Base-by-base conservation (phyloP, 2,888 invertebrate genomes). In the Tachina fera region DNA sequence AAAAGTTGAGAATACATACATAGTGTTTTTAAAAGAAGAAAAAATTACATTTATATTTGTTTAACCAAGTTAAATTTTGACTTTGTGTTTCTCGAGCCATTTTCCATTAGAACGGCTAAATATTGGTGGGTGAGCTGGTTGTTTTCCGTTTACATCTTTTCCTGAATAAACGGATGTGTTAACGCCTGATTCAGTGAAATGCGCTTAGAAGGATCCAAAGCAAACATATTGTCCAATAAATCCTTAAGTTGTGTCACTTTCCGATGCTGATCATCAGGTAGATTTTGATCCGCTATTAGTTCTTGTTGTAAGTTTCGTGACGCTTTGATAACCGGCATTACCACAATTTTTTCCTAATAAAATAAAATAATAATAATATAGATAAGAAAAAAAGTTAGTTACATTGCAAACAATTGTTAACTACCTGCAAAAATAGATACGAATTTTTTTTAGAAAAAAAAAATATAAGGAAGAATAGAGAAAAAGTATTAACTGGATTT, bases 101-200 rank as follows among this genome's bases (percentile, higher is more conserved):
- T 51, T 6, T 16, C 47, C 71, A 22, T 51, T 70, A 19, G 9
- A 53, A 65, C 53, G 63, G 10, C 41, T 31, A 60, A 67, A 41
- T 67, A 56, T 61, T 49, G 75, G 39, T 68, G 60, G 45, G 61
- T 16, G 16, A 41, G 11, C 14, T 22, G 43, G 60, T 16, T 53
- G 19, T 60, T 63, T 22, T 47, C 19, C n/a, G 14, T 68, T 81
- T 88, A 96, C 91, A 97, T 97, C 94, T 97, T 98, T 91, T 99
- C 99, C 93, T 97, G 97, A 91, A 99, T 98, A 93, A 99, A 99
- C 0, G 98, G 96, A 93, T 99, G 99, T 31, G 96, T 96, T 74
- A 99, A 94, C 53, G 98, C 98, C 91, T 98, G 97, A 93, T 98
- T 98, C 87, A 98, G 95, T n/a, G 98, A 96, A 88, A 98, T 96